Base-by-base conservation (phyloP, 2,888 invertebrate genomes). In the Sphinx pinastri region DNA sequence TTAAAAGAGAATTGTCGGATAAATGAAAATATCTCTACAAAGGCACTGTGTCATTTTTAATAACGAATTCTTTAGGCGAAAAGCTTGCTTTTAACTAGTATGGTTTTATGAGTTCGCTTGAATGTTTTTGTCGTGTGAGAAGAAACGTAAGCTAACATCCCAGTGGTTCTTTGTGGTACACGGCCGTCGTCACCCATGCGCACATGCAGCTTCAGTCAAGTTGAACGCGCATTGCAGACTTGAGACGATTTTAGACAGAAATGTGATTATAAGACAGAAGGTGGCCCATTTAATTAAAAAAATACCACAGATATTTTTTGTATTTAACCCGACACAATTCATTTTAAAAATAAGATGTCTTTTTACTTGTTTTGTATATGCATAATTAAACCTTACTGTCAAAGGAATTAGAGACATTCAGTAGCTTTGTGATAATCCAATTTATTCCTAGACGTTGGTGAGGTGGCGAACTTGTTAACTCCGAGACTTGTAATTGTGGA, bases 1-100 rank as follows among this genome's bases (percentile, higher is more conserved):
- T 49, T 19, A 63, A 63, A 63, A 47, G 13, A 49, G 19, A 63
- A 63, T 60, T 49, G 63, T 16, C 49, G 19, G 47, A 60, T 60
- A 60, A 63, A 63, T 63, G 49, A 63, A 63, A 63, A 63, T 63
- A 63, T 49, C 63, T 63, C 19, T 63, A 49, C 49, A 19, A 49
- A 49, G 63, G 47, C 19, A 47, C 19, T n/a, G 63, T 13, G 38
- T 19, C 8, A 16, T 19, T 47, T 63, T 13, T 1, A 49, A 49
- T 63, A 19, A 13, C 47, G 19, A 63, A 63, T 49, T 63, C 47
- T 19, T 12, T 60, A 47, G 47, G 19, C 19, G 49, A 47, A 16
- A 49, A 19, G 16, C 16, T 45, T 45, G 14, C 1, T n/a, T 52
- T 11, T 11, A 19, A 55, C 19, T 11, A 16, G 16, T 2, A 16